These are phyloP conservation scores for Forbesichthys agassizii DNA, from an alignment of 2,113 vertebrate genomes.

Conservation along the genomic window DNA sequence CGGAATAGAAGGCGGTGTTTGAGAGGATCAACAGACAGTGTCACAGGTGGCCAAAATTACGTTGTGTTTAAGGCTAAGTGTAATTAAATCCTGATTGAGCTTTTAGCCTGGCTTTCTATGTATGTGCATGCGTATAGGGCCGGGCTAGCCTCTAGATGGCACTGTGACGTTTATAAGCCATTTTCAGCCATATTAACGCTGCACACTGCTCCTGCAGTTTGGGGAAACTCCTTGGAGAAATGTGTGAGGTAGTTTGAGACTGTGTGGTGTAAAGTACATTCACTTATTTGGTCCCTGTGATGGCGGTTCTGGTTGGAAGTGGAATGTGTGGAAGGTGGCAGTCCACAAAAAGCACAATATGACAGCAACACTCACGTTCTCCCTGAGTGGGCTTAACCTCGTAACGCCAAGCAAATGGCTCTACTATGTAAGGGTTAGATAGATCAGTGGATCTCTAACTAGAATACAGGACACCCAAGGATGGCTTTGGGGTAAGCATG, in stretches of 20 bases:
- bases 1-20: not conserved
- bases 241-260: not conserved
- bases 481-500: too few species aligned
- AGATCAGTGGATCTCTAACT: not conserved
- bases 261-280: not conserved
- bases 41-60: too few species aligned
- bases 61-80: not conserved
- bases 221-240: not conserved
- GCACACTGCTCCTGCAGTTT: conserved; percentile 20
- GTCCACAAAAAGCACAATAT: not conserved
- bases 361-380: not conserved
- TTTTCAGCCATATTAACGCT: not conserved
- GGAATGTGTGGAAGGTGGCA: conserved; percentile 1
- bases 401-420: not conserved
- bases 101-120: not conserved
- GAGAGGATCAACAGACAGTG: too few species aligned
- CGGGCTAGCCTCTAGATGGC: conserved; percentile 48
- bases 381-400: not conserved
- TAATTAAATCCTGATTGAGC: not conserved
- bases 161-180: conserved; percentile 1
- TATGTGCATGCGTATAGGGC: not conserved
- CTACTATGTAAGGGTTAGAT: not conserved
- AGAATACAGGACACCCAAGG: too few species aligned
- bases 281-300: not conserved
- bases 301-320: conserved; percentile 9